A percentile compares a stretch with the other conserved stretches of the same genome.
These are phyloP conservation scores for Petrocephalus zakoni DNA, from an alignment of 2,113 vertebrate species.

Conservation along the genomic window DNA sequence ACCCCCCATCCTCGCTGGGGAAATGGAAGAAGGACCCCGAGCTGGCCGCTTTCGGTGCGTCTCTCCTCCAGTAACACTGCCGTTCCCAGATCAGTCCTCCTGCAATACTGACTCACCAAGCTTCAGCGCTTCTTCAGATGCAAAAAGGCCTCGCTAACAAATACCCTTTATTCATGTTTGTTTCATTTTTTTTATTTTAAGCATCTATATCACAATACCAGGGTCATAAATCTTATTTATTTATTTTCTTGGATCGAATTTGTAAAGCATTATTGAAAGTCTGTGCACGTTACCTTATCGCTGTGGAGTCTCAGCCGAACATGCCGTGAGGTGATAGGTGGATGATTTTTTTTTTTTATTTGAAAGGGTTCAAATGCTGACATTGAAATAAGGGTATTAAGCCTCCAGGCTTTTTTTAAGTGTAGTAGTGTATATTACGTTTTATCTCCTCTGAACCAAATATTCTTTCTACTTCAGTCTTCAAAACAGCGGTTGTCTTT, in stretches of 20 bases:
- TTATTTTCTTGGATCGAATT: neutral
- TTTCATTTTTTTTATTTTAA: neutral
- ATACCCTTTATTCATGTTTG: neutral
- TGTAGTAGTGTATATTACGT: neutral
- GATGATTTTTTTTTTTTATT: slow-evolving; percentile 13
- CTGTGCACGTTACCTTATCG: neutral
- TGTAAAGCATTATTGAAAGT: slow-evolving; percentile 1
- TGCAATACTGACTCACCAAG: neutral
- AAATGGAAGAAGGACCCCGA: slow-evolving; percentile 93
- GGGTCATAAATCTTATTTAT: neutral
- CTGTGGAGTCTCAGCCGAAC: neutral
- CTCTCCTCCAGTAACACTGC: neutral
- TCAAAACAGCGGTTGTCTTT: slow-evolving; percentile 93
- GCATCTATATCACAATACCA: slow-evolving; percentile 37
- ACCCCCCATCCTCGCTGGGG: slow-evolving; percentile 75
- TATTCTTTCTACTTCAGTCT: slow-evolving; percentile 63
- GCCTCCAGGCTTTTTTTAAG: slow-evolving; percentile 17
- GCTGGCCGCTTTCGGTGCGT: slow-evolving; percentile 84
- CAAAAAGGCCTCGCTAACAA: neutral
- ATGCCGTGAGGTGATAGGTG: neutral
- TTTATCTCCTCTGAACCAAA: slow-evolving; percentile 23
- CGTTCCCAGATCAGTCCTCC: neutral
- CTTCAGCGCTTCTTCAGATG: neutral
- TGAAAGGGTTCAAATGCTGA: neutral
- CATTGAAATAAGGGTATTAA: slow-evolving; percentile 21